Base-by-base conservation (phyloP, 2,888 invertebrate species). In the Bombylius discolor region DNA sequence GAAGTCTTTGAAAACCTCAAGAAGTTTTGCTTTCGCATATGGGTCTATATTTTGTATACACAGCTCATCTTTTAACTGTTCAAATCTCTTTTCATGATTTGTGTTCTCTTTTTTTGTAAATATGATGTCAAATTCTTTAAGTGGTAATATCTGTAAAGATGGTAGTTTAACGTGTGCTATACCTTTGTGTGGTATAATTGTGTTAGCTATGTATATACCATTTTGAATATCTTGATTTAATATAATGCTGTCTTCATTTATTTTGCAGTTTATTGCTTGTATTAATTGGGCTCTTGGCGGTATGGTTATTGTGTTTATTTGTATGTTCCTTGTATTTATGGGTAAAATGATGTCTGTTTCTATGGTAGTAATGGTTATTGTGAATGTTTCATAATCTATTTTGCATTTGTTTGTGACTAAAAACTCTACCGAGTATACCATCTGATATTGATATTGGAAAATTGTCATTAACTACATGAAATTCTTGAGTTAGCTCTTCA, bases 221-320 rank as follows among this genome's bases (percentile, higher is more conserved):
- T 52, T 36, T 33, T 52, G 31, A n/a, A 57, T 52, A 46, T 57
- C 50, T 5, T 51, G 39, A 32, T 52, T 52, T 4, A 55, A 12
- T 8, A 56, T 14, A 6, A 54, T 48, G 36, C 52, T 55, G n/a
- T 58, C 58, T 55, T 57, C 49, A 34, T 23, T 13, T 33, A 52
- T 12, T 34, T 47, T 12, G 7, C 49, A 12, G 13, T 53, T n/a
- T 14, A 47, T 42, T 52, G 33, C 33, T 5, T 47, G 39, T 4
- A 55, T 33, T 14, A 42, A 39, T 33, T 58, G 46, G 13, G 52
- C 55, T 31, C 53, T 47, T 31, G 53, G 42, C 36, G 58, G 50
- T 47, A 58, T n/a, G 47, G 46, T 42, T 31, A 55, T 49, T 12
- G 33, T 36, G 4, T 44, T 32, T 36, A 36, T 12, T 5, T 31